phyloP scores from a whole-genome alignment of 1,140 invertebrate genomes.

The Apis laboriosa region DNA sequence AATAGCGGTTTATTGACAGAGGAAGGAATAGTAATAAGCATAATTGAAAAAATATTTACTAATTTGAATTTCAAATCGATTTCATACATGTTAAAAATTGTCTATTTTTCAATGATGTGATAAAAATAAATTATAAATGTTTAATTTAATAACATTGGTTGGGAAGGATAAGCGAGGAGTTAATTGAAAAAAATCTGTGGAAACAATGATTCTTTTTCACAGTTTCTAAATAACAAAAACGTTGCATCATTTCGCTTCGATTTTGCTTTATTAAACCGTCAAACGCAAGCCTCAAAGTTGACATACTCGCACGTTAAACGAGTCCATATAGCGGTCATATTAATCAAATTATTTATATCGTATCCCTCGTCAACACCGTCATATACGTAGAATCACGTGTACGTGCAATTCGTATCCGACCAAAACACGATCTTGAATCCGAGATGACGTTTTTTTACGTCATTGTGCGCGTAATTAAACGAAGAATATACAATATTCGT shows the following conservation, averaged over 20 bases:
- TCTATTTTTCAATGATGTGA: no score
- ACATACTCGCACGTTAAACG: not conserved
- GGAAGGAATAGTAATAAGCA: no score
- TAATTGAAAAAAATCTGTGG: not conserved
- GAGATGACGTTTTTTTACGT: not conserved
- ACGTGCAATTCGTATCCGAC: not conserved
- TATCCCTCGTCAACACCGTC: not conserved
- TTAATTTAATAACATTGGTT: not conserved
- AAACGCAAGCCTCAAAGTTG: not conserved
- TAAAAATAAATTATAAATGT: no score
- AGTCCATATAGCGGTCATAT: conserved; percentile 18
- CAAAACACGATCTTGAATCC: not conserved
- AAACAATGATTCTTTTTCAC: not conserved
- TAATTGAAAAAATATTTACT: no score
- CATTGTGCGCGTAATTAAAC: not conserved
- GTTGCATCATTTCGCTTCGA: not conserved
- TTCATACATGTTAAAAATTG: no score
- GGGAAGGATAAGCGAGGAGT: no score
- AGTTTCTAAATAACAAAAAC: not conserved
- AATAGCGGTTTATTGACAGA: no score
- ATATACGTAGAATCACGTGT: not conserved
- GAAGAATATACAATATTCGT: not conserved
- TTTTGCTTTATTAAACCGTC: not conserved
- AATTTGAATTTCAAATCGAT: no score
- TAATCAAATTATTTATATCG: conserved; percentile 48